phyloP scores from a whole-genome alignment of 2,888 invertebrate genomes.

The Dendrolimus pini region DNA sequence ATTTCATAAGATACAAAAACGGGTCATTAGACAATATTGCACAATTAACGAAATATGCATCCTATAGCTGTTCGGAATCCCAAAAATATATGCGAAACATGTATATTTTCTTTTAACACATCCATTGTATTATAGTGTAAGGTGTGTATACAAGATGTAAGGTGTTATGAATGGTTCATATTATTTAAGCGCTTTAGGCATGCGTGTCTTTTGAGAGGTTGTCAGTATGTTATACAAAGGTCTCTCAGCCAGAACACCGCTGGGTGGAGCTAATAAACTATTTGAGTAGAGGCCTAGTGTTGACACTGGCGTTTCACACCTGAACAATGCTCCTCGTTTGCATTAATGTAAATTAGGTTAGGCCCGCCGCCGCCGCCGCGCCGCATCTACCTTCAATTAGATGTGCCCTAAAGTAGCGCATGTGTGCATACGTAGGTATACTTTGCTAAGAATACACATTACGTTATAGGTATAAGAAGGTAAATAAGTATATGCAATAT shows the following conservation, averaged over 20 bases:
- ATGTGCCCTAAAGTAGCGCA: conserved; percentile 64
- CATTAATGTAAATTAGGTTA: conserved; percentile 77
- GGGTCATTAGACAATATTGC: too few relatives aligned
- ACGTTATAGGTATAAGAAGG: too few relatives aligned
- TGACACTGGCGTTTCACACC: conserved; percentile 76
- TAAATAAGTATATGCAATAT: too few relatives aligned
- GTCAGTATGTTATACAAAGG: conserved; percentile 61
- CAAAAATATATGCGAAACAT: neutral
- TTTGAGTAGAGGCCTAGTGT: conserved; percentile 71
- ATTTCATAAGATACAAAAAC: too few relatives aligned
- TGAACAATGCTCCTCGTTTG: conserved; percentile 76
- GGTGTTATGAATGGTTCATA: conserved; percentile 46
- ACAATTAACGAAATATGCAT: too few relatives aligned
- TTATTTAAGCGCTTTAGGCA: conserved; percentile 61
- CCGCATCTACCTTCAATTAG: conserved; percentile 73
- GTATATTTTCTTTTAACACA: neutral
- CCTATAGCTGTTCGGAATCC: neutral
- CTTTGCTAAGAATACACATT: too few relatives aligned
- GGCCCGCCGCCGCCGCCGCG: conserved; percentile 47
- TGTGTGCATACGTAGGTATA: conserved; percentile 50
- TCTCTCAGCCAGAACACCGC: conserved; percentile 61
- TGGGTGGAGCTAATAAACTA: conserved; percentile 76
- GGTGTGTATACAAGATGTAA: neutral
- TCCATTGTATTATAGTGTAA: neutral
- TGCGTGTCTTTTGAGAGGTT: conserved; percentile 62